Evolutionary conservation across 2,888 invertebrate genomes (phyloP).

Genomic region (Drosophila maculinotata): DNA sequence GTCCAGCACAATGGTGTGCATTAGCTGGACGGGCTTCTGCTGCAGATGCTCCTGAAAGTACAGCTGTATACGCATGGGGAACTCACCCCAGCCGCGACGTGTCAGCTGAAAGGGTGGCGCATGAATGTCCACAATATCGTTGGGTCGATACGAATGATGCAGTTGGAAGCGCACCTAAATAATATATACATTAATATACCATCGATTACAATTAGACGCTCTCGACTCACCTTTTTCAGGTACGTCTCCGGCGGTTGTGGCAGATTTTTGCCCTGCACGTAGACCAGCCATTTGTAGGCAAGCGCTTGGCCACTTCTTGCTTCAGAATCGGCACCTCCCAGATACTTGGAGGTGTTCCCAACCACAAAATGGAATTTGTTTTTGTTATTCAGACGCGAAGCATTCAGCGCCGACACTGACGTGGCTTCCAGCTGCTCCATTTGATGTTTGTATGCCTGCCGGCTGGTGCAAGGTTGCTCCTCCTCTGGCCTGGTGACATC

Average conservation of each 20-base stretch:
- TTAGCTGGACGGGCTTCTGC: constrained; percentile 92
- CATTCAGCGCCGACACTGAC: constrained; percentile 81
- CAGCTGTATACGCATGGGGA: constrained; percentile 92
- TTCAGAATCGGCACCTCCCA: constrained; percentile 84
- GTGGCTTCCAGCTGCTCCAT: constrained; percentile 12
- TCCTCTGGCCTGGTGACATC: constrained; percentile 38
- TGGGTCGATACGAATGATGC: constrained; percentile 94
- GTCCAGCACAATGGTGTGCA: constrained; percentile 93
- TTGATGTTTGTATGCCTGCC: constrained; percentile 45
- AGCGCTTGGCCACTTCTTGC: constrained; percentile 89
- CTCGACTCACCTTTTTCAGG: constrained; percentile 87
- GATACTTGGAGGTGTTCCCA: constrained; percentile 93
- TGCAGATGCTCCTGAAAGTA: constrained; percentile 89
- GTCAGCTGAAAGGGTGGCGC: constrained; percentile 93
- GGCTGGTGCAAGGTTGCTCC: constrained; percentile 63
- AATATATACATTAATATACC: background rate
- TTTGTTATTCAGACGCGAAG: constrained; percentile 86
- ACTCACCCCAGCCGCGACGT: constrained; percentile 96
- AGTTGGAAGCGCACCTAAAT: constrained; percentile 88
- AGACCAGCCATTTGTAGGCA: constrained; percentile 96
- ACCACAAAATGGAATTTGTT: constrained; percentile 87
- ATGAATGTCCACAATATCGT: constrained; percentile 93
- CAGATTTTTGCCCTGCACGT: constrained; percentile 89
- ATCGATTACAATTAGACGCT: rapidly evolving
- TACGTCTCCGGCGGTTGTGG: constrained; percentile 88